A percentile compares a stretch with the other conserved stretches of the same genome.
phyloP scores from a whole-genome alignment of 1,140 invertebrate genomes.

The Leptopilina boulardi region DNA sequence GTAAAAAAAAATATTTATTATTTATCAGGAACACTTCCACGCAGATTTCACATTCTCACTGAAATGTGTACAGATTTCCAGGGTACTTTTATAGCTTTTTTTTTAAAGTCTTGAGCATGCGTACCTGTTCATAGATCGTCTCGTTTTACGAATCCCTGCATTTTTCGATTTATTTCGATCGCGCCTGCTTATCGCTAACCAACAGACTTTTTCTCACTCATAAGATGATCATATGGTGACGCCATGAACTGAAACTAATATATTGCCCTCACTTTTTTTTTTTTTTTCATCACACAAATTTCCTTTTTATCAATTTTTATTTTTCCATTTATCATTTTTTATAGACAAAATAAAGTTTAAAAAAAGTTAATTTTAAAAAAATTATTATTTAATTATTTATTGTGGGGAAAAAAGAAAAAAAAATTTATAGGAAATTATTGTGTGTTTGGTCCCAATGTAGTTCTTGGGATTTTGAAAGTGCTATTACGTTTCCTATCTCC shows the following conservation, averaged over 20 bases:
- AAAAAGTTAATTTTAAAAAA: too few relatives aligned
- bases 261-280: neutral
- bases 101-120: slow-evolving; percentile 55
- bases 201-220: slow-evolving; percentile 54
- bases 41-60: slow-evolving; percentile 55
- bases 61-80: slow-evolving; percentile 57
- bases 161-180: slow-evolving; percentile 71
- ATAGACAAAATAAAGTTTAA: too few relatives aligned
- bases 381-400: too few relatives aligned
- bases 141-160: slow-evolving; percentile 70
- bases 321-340: slow-evolving; percentile 17
- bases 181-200: slow-evolving; percentile 65
- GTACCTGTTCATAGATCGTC: slow-evolving; percentile 41
- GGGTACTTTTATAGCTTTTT: slow-evolving; percentile 64
- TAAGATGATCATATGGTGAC: slow-evolving; percentile 42
- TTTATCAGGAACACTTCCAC: slow-evolving; percentile 34
- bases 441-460: slow-evolving; percentile 25
- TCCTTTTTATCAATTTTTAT: slow-evolving; percentile 21
- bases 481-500: slow-evolving; percentile 48
- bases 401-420: too few relatives aligned
- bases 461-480: slow-evolving; percentile 41
- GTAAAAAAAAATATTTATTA: neutral
- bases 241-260: slow-evolving; percentile 66
- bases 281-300: neutral
- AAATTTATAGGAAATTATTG: neutral